A percentile compares a stretch with the other conserved stretches of the same genome.
phyloP scores from a whole-genome alignment of 2,888 invertebrate species.

The Hermaeophaga mercurialis region DNA sequence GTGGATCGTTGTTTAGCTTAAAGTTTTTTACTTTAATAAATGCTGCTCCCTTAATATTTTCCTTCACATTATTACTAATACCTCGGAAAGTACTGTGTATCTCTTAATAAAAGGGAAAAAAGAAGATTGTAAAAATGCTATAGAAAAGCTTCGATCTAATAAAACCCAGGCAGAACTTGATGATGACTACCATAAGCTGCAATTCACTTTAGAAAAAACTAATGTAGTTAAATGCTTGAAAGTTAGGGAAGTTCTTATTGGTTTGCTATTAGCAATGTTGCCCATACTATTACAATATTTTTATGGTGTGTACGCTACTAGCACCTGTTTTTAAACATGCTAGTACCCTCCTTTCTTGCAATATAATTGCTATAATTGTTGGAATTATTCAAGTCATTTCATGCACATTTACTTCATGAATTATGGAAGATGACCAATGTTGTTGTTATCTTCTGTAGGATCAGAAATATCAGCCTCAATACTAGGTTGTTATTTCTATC shows the following conservation, averaged over 20 bases:
- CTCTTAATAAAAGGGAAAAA: conserved; percentile 3
- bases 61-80: background rate
- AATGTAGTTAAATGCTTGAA: too few species aligned
- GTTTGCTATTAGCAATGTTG: background rate
- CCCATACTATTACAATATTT: background rate
- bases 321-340: background rate
- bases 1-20: background rate
- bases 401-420: background rate
- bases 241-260: too few species aligned
- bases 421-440: conserved; percentile 11
- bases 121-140: background rate
- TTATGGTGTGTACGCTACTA: background rate
- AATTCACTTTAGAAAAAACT: too few species aligned
- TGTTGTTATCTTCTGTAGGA: conserved; percentile 10
- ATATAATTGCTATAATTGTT: background rate
- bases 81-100: conserved; percentile 19
- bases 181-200: too few species aligned
- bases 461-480: background rate
- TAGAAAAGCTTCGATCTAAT: conserved; percentile 11
- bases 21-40: conserved; percentile 14
- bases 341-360: background rate
- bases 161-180: conserved; percentile 8
- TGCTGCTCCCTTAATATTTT: conserved; percentile 1
- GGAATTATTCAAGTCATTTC: conserved; percentile 8
- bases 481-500: conserved; percentile 16